A percentile compares a stretch with the other conserved stretches of the same genome.
Evolutionary conservation across 2,888 invertebrate species (phyloP).

Genomic region (Lasioglossum lativentre): DNA sequence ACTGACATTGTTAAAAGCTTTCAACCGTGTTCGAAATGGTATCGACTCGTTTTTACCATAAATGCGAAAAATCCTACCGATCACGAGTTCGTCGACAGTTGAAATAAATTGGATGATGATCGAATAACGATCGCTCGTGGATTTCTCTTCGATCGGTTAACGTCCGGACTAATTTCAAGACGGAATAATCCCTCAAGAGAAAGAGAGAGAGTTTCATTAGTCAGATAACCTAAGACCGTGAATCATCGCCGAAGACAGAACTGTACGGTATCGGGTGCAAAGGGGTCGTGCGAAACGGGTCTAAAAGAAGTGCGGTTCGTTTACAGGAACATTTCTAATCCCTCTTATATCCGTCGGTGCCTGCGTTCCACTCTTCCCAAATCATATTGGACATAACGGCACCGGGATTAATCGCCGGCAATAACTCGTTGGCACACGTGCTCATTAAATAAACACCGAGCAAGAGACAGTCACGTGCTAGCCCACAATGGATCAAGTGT

Average conservation of each 20-base stretch:
- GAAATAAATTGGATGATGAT: slow-evolving; percentile 6
- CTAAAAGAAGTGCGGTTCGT: slow-evolving; percentile 67
- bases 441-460: slow-evolving; percentile 38
- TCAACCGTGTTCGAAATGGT: too few relatives aligned
- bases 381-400: slow-evolving; percentile 59
- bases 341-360: slow-evolving; percentile 27
- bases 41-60: background rate
- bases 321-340: slow-evolving; percentile 56
- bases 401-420: slow-evolving; percentile 54
- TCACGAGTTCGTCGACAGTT: background rate
- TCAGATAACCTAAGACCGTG: slow-evolving; percentile 64
- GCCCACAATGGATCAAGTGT: slow-evolving; percentile 24
- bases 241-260: slow-evolving; percentile 65
- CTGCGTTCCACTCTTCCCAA: slow-evolving; percentile 40
- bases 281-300: slow-evolving; percentile 71
- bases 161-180: slow-evolving; percentile 28
- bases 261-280: slow-evolving; percentile 72
- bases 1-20: too few relatives aligned
- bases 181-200: slow-evolving; percentile 44
- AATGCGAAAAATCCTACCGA: too few relatives aligned
- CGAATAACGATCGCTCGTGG: slow-evolving; percentile 49
- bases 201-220: slow-evolving; percentile 61
- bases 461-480: slow-evolving; percentile 1
- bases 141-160: slow-evolving; percentile 19
- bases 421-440: slow-evolving; percentile 39